Conservation (phyloP, 2,113 vertebrate species). For the Gymnogyps californianus region DNA sequence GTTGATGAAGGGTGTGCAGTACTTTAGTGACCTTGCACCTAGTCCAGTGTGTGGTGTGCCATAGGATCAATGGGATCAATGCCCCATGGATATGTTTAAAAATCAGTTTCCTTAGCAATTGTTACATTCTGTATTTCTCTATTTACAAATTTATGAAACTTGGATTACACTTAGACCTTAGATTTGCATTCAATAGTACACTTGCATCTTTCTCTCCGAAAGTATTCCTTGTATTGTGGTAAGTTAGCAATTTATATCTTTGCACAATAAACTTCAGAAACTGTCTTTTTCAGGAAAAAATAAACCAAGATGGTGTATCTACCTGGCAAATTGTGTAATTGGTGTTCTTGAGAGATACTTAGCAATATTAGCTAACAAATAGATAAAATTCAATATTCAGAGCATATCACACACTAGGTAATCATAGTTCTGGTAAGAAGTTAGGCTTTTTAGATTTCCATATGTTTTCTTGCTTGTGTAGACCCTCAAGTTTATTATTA, state of each 20-base stretch:
- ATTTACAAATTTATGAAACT: neutral
- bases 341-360: neutral
- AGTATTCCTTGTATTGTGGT: neutral
- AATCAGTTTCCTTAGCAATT: neutral
- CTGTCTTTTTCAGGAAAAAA: neutral
- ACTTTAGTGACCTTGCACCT: neutral
- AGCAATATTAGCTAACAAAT: neutral
- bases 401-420: neutral
- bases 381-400: neutral
- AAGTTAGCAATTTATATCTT: neutral
- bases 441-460: neutral
- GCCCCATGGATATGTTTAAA: neutral
- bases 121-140: neutral
- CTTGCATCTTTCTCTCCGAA: neutral
- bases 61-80: neutral
- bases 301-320: neutral
- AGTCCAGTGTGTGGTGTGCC: neutral
- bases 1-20: neutral
- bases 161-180: neutral
- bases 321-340: neutral
- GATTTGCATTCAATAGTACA: neutral
- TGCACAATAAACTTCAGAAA: neutral
- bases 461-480: neutral
- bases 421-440: neutral
- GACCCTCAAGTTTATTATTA: neutral